Base-by-base conservation (phyloP, 2,797 vertebrate species). In the Lophotriccus pileatus region DNA sequence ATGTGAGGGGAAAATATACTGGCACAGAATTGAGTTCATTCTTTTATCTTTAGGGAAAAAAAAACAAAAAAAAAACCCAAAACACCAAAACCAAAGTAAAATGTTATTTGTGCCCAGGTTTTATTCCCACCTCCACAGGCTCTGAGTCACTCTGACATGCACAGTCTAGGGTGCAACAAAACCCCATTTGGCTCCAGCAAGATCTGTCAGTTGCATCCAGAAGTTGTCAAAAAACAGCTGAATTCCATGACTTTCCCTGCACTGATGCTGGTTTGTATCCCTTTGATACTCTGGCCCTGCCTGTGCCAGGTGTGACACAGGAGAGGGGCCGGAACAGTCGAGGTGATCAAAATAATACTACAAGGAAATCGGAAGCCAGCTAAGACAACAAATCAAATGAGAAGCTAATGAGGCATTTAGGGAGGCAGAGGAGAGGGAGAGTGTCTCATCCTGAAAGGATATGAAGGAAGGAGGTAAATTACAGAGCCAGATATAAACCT, bases 61-160 rank as follows among this genome's bases (percentile, higher is more conserved):
- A 58, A 58, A 11, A 34, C 10, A 56, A n/a, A 14, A 39, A 39
- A 39, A 39, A 37, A 37, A 37, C 37, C 37, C 28, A 39, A 39
- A 39, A 39, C 39, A 39, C 39, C 39, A 39, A 39, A 39, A 39
- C 12, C 39, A 50, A 66, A 52, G 3, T 5, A 52, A 16, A 34
- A 34, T 37, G 73, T n/a, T 28, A 6, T 84, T 91, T 87, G 24
- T 11, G 7, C 56, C 43, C 89, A 77, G 47, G 24, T 4, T 0
- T 25, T 77, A 11, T 67, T 93, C 52, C 68, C 60, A 39, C 84
- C 41, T 86, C 60, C 58, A 39, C n/a, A 62, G 58, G 47, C 37
- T 75, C 82, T 89, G 95, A 93, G 84, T 95, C 95, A 84, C 69
- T 67, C 73, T 55, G 73, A 49, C 41, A 36, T 13, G 15, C 25